Evolutionary conservation across 1,140 invertebrate species (phyloP).

Genomic region (Micrasema longulum): DNA sequence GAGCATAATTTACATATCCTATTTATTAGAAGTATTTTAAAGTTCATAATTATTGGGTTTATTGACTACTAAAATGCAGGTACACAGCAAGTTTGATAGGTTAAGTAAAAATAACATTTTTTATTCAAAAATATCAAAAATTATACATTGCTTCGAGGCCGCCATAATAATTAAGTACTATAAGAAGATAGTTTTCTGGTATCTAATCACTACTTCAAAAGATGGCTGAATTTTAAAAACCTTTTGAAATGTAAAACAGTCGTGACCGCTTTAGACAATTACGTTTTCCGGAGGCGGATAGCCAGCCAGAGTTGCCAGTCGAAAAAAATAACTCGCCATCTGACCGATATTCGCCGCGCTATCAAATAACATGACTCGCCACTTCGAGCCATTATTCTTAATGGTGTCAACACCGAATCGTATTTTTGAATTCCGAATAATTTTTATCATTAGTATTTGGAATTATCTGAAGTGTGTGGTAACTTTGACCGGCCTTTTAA

Average conservation of each 20-base stretch:
- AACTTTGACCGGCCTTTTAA: no score
- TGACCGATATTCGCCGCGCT: slow-evolving; percentile 32
- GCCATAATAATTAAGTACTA: no score
- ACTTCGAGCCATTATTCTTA: slow-evolving; percentile 11
- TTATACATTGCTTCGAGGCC: no score
- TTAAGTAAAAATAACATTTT: no score
- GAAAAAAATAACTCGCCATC: slow-evolving; percentile 14
- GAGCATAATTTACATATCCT: no score
- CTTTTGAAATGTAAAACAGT: slow-evolving; percentile 27
- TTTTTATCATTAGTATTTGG: slow-evolving; percentile 20
- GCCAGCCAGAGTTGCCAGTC: slow-evolving; percentile 16
- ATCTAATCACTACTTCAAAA: no score
- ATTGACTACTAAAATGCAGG: no score
- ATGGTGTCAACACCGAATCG: slow-evolving; percentile 25
- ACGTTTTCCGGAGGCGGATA: slow-evolving; percentile 28
- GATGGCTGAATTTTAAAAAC: slow-evolving; percentile 7
- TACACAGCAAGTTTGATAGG: no score
- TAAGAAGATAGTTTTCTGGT: no score
- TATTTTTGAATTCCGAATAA: slow-evolving; percentile 2
- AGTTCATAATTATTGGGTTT: no score
- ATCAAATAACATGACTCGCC: slow-evolving; percentile 23
- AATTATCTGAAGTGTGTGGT: background rate
- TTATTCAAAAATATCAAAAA: no score
- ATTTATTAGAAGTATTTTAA: no score
- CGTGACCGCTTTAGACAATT: slow-evolving; percentile 21